Evolutionary conservation across 2,113 vertebrate genomes (phyloP).

Genomic region (Opisthocomus hoazin): DNA sequence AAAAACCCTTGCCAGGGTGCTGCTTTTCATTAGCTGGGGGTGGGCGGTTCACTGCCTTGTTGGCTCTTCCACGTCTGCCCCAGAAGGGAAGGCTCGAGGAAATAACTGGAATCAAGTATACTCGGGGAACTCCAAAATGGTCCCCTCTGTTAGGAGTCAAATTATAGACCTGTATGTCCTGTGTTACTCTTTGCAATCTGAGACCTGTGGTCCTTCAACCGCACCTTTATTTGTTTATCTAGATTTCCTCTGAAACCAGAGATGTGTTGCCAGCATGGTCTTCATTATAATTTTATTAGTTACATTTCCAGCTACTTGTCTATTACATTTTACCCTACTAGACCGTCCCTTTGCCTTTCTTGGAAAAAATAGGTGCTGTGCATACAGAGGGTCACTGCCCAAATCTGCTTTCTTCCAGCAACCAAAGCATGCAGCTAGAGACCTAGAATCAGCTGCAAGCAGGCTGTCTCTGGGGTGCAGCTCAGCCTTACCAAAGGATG

Average conservation of each 20-base stretch:
- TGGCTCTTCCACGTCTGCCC: background rate
- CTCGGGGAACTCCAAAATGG: background rate
- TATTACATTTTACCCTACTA: background rate
- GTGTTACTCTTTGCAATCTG: background rate
- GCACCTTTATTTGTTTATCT: background rate
- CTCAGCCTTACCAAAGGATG: background rate
- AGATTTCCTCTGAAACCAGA: background rate
- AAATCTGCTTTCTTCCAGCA: background rate
- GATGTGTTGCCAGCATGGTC: background rate
- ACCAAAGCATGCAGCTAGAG: background rate
- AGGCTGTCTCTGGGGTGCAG: background rate
- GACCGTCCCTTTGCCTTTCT: background rate
- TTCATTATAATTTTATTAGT: background rate
- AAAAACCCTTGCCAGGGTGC: background rate
- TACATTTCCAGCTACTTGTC: background rate
- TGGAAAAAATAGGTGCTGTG: background rate
- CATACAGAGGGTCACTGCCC: background rate
- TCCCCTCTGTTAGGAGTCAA: background rate
- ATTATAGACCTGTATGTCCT: background rate
- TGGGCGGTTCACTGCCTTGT: accelerated
- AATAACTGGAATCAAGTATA: background rate
- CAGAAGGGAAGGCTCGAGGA: background rate
- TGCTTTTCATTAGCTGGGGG: background rate
- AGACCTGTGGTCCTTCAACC: background rate
- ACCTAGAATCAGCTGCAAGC: background rate